A percentile compares a stretch with the other conserved stretches of the same genome.
These are phyloP conservation scores for Ernsta delagoae DNA, from an alignment of 2,888 invertebrate genomes.

Conservation along the genomic window DNA sequence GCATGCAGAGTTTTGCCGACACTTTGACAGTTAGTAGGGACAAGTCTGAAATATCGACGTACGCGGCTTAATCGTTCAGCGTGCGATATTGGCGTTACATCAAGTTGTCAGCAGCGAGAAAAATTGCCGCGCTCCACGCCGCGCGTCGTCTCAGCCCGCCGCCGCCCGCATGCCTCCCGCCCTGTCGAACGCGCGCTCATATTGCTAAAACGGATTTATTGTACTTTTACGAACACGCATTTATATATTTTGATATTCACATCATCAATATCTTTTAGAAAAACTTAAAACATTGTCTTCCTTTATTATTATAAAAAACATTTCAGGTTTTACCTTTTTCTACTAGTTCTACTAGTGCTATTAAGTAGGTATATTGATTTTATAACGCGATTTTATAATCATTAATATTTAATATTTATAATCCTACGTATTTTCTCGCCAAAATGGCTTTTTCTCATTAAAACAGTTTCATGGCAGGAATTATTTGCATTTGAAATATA, in stretches of 20 bases:
- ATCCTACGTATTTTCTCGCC: too few species aligned
- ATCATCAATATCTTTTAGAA: too few species aligned
- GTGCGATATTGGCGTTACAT: constrained; percentile 85
- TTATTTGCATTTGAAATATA: neutral
- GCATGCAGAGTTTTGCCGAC: constrained; percentile 65
- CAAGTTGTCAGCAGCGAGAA: constrained; percentile 84
- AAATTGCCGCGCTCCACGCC: constrained; percentile 76
- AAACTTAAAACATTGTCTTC: too few species aligned
- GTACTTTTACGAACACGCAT: constrained; percentile 76
- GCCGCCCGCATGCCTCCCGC: too few species aligned
- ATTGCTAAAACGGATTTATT: constrained; percentile 80
- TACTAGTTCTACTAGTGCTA: too few species aligned
- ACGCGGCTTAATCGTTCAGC: constrained; percentile 84
- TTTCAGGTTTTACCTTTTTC: too few species aligned
- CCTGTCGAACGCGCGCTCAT: constrained; percentile 75
- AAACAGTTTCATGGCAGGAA: neutral
- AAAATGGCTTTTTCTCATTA: too few species aligned
- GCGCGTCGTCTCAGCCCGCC: constrained; percentile 51
- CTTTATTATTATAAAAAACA: too few species aligned
- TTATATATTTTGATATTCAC: constrained; percentile 51
- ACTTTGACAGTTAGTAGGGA: constrained; percentile 83
- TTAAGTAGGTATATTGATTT: too few species aligned
- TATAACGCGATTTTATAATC: too few species aligned
- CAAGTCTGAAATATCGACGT: constrained; percentile 83
- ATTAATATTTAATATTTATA: too few species aligned